phyloP scores from a whole-genome alignment of 2,797 vertebrate genomes.

The Hydrolagus colliei region DNA sequence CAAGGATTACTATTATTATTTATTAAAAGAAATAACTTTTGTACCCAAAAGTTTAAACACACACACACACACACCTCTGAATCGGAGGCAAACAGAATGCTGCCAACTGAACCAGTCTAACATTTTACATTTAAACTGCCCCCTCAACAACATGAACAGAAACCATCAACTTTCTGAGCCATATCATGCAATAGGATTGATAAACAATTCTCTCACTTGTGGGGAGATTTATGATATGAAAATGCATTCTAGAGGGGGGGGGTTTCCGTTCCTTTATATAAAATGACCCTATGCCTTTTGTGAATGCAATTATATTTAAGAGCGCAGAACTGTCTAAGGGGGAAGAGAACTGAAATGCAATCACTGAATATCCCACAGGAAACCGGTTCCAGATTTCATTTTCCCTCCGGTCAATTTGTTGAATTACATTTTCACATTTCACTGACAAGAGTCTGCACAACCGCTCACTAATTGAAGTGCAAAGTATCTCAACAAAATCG shows the following conservation, averaged over 20 bases:
- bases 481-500: conserved; percentile 40
- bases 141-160: too few relatives aligned
- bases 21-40: too few relatives aligned
- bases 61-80: too few relatives aligned
- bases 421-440: conserved; percentile 42
- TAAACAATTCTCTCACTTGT: background rate
- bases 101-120: too few relatives aligned
- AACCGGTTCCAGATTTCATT: conserved; percentile 49
- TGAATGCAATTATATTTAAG: conserved; percentile 50
- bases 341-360: conserved; percentile 39
- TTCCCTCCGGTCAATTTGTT: conserved; percentile 49
- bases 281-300: conserved; percentile 39
- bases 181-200: too few relatives aligned
- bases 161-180: too few relatives aligned
- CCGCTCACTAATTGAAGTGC: conserved; percentile 40
- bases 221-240: background rate
- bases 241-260: background rate
- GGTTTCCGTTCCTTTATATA: background rate
- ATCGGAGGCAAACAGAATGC: too few relatives aligned
- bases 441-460: conserved; percentile 40
- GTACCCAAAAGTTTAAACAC: too few relatives aligned
- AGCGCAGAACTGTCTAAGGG: conserved; percentile 44
- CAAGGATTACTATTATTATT: too few relatives aligned
- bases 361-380: conserved; percentile 46
- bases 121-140: too few relatives aligned